Evolutionary conservation across 2,888 invertebrate species (phyloP).

Genomic region (Bombylius discolor): DNA sequence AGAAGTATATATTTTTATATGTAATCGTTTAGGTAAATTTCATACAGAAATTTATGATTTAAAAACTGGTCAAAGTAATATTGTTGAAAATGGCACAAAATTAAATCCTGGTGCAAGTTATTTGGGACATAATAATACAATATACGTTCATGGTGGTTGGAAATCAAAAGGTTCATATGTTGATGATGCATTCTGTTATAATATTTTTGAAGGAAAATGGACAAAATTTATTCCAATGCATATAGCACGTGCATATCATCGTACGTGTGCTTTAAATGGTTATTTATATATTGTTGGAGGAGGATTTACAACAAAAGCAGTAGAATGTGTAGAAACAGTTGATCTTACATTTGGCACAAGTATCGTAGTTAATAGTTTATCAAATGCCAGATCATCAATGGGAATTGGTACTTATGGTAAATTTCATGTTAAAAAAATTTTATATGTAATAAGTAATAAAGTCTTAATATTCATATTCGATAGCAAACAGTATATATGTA

Average conservation of each 20-base stretch:
- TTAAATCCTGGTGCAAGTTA: constrained; percentile 9
- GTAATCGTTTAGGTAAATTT: constrained; percentile 3
- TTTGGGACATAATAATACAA: constrained; percentile 9
- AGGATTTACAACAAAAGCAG: constrained; percentile 5
- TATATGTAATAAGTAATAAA: neutral
- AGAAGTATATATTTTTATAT: neutral
- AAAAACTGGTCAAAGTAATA: constrained; percentile 2
- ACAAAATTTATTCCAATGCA: constrained; percentile 12
- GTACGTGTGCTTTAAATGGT: constrained; percentile 9
- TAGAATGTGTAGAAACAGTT: constrained; percentile 10
- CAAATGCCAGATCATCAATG: constrained; percentile 11
- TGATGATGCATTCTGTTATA: constrained; percentile 5
- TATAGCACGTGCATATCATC: constrained; percentile 14
- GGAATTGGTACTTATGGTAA: constrained; percentile 10
- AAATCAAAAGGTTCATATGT: constrained; percentile 1
- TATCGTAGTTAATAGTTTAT: constrained; percentile 2
- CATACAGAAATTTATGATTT: constrained; percentile 3
- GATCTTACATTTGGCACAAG: constrained; percentile 9
- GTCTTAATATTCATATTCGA: neutral
- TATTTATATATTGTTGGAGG: constrained; percentile 13
- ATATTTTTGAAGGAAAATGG: constrained; percentile 13
- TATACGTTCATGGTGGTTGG: constrained; percentile 15
- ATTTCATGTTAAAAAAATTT: neutral
- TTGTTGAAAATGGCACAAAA: neutral
- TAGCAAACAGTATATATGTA: constrained; percentile 9